Evolutionary conservation across 23 tunicate species (phyloP).

Genomic region (Styela plicata): DNA sequence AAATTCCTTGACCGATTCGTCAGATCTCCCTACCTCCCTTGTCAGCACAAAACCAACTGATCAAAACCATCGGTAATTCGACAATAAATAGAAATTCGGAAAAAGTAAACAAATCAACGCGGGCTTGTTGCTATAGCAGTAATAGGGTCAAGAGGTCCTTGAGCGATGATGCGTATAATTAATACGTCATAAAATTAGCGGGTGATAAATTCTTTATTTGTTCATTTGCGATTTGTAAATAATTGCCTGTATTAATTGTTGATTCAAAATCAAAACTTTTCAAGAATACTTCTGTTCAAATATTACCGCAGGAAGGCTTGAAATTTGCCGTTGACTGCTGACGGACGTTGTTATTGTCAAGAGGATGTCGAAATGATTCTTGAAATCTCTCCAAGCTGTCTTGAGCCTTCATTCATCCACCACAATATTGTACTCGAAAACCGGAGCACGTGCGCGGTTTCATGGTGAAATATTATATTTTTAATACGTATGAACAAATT

Average conservation of each 20-base stretch:
- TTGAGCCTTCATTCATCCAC: background rate
- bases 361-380: background rate
- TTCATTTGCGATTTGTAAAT: background rate
- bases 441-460: background rate
- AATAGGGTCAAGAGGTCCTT: conserved; percentile 23
- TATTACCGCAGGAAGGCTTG: background rate
- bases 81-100: background rate
- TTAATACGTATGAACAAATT: no score
- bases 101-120: conserved; percentile 14
- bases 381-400: background rate
- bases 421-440: background rate
- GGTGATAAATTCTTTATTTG: background rate
- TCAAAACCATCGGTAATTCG: background rate
- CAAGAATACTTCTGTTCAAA: background rate
- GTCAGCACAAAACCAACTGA: background rate
- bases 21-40: background rate
- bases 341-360: background rate
- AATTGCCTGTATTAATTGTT: background rate
- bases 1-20: background rate
- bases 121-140: conserved; percentile 6
- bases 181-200: conserved; percentile 5
- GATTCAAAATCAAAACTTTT: background rate
- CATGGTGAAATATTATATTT: background rate
- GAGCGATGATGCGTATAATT: conserved; percentile 8
- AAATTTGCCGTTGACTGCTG: background rate